Evolutionary conservation across 2,888 invertebrate genomes (phyloP).

Genomic region (Gastrophysa polygoni): DNA sequence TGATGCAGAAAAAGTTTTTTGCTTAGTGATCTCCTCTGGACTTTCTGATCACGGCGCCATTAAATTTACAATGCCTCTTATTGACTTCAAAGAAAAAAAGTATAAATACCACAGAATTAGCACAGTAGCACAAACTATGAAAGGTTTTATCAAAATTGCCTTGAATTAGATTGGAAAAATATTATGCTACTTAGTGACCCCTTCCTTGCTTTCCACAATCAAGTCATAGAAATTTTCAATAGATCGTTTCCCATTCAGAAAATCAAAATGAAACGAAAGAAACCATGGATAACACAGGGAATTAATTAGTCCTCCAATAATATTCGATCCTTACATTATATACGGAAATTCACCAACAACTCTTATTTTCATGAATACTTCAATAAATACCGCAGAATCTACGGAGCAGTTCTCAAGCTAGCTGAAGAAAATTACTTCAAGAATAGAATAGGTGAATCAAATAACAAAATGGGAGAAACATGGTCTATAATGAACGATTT

Average conservation of each 20-base stretch:
- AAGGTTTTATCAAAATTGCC: background rate
- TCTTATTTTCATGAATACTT: background rate
- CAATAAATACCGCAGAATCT: background rate
- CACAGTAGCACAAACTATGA: background rate
- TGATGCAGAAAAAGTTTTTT: background rate
- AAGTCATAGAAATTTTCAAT: background rate
- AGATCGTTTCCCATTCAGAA: background rate
- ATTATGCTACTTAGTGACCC: background rate
- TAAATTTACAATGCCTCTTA: background rate
- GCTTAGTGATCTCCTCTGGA: background rate
- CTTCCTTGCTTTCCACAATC: background rate
- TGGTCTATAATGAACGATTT: background rate
- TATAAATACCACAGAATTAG: background rate
- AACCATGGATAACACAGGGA: background rate
- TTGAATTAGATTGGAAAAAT: background rate
- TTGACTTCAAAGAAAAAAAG: background rate
- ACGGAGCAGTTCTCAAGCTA: background rate
- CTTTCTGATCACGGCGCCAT: background rate
- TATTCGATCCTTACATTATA: background rate
- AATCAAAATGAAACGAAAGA: background rate
- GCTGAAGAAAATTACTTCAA: background rate
- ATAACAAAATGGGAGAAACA: background rate
- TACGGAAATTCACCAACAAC: background rate
- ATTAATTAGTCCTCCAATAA: background rate
- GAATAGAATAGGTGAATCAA: background rate